phyloP scores from a whole-genome alignment of 1,140 invertebrate species.

The Anastrepha ludens region DNA sequence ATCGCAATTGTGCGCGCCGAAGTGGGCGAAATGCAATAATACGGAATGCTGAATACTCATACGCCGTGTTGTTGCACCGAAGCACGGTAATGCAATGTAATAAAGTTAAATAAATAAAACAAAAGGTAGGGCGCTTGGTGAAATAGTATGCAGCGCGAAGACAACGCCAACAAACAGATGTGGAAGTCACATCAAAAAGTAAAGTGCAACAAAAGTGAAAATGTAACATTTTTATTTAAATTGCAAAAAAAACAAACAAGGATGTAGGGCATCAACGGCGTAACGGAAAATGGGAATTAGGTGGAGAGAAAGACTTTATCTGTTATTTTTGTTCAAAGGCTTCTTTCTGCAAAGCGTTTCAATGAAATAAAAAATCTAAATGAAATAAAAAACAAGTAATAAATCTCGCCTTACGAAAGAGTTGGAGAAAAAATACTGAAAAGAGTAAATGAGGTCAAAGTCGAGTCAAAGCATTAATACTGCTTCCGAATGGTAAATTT shows the following conservation, averaged over 20 bases:
- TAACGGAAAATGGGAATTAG: background rate
- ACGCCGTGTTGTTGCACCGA: background rate
- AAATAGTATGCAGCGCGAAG: background rate
- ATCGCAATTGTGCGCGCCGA: background rate
- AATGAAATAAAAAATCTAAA: too few species aligned
- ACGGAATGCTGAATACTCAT: background rate
- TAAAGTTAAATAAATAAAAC: constrained; percentile 20
- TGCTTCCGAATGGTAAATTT: too few species aligned
- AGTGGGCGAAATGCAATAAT: constrained; percentile 12
- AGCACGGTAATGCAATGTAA: background rate
- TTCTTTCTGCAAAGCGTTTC: too few species aligned
- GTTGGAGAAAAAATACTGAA: too few species aligned
- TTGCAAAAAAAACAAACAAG: background rate
- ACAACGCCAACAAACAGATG: background rate
- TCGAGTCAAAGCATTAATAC: too few species aligned
- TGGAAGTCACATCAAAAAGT: constrained; percentile 19
- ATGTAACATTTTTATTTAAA: constrained; percentile 47
- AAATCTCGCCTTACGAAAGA: too few species aligned
- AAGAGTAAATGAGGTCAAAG: too few species aligned
- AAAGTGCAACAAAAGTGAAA: background rate
- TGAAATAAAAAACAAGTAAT: too few species aligned
- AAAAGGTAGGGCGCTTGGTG: background rate
- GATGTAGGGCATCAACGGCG: background rate
- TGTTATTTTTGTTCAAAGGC: too few species aligned
- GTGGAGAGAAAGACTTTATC: background rate